Evolutionary conservation across 2,888 invertebrate genomes (phyloP), one percentile per base, ranked within the genome.

Genomic region (Drosophila kambysellisi): DNA sequence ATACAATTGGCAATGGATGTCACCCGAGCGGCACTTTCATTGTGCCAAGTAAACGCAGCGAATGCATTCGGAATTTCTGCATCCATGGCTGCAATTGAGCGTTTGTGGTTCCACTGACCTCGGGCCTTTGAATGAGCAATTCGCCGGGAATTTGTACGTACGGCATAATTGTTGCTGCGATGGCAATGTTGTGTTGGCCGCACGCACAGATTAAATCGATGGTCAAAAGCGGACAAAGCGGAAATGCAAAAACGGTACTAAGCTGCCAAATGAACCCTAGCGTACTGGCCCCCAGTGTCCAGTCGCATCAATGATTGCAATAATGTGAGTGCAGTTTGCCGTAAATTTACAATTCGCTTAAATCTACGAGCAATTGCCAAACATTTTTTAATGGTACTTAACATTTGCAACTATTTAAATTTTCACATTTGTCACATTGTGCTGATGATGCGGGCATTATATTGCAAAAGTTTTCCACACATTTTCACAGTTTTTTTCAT

Each of bases 101-200:
- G 60, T 63, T 70, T 70, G 80, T 58, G 80, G 80, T 70, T 64
- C 52, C 69, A 69, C 50, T 65, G 53, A 64, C 52, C 58, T 39
- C 57, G 61, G 33, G 33, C 52, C 87, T 62, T 76, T 89, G 84
- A 82, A 87, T 83, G 74, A 70, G 72, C 87, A 80, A 80, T 84
- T 86, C 74, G 56, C 72, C 41, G 68, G 48, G 82, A 73, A 88
- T 87, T 83, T 82, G 78, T 87, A 74, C 74, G 88, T 78, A 82
- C 76, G 78, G 80, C 80, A 80, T 89, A 85, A 85, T 85, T 89
- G 89, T 79, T 86, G 88, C 68, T 69, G 68, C 68, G 62, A 64
- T 77, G 69, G 68, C 86, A 79, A 66, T 76, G 83, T 74, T 72
- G 72, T 71, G 57, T 66, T 79, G 79, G 52, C 63, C 67, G 20